These are phyloP conservation scores for Drosophila merina DNA, from an alignment of 2,888 invertebrate species.

Conservation along the genomic window DNA sequence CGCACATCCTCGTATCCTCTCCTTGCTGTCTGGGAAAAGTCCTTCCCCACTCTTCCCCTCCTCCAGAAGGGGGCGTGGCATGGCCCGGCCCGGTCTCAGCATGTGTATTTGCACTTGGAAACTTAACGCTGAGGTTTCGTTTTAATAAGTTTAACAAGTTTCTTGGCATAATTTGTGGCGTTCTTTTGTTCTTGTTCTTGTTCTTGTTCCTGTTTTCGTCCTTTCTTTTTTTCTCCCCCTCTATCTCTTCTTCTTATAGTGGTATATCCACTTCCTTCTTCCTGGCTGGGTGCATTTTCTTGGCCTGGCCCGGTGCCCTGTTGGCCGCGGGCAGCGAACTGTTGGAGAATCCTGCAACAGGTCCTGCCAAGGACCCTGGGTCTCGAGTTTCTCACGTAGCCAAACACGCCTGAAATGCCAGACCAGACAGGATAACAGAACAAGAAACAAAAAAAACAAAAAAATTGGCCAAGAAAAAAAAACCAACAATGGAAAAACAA, in stretches of 20 bases:
- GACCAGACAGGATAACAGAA: constrained; percentile 14
- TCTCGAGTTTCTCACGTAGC: constrained; percentile 38
- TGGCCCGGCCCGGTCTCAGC: constrained; percentile 5
- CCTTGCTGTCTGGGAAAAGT: no score
- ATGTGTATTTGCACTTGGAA: constrained; percentile 62
- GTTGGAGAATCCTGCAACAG: constrained; percentile 39
- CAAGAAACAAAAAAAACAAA: not conserved
- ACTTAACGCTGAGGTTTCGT: constrained; percentile 76
- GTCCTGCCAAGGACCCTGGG: constrained; percentile 13
- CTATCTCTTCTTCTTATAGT: constrained; percentile 17
- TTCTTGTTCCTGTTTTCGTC: not conserved
- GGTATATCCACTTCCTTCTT: constrained; percentile 23
- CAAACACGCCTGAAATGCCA: constrained; percentile 43
- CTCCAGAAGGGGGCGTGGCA: not conserved
- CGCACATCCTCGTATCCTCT: constrained; percentile 9
- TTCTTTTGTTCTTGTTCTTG: not conserved
- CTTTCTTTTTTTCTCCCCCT: not conserved
- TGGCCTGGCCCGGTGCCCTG: constrained; percentile 16
- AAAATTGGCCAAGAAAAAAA: constrained; percentile 2
- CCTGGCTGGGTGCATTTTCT: constrained; percentile 20
- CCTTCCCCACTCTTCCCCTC: not conserved
- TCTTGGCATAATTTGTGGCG: constrained; percentile 77
- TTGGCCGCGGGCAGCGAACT: constrained; percentile 29
- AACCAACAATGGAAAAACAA: not conserved
- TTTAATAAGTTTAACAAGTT: constrained; percentile 80